phyloP scores from a whole-genome alignment of 2,113 vertebrate genomes.

The Sander lucioperca region DNA sequence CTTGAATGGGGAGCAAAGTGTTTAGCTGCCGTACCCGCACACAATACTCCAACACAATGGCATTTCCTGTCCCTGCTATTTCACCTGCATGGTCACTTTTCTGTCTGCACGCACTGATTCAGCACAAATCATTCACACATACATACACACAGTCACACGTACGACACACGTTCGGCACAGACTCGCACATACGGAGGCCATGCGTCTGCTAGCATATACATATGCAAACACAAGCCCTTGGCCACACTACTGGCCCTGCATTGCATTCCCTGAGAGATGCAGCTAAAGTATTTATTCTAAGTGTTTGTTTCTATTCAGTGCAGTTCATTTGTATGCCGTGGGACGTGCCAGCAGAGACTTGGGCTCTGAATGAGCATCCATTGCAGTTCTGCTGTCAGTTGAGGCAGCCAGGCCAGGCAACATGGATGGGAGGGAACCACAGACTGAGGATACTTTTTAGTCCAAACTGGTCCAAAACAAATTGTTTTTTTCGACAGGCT shows the following conservation, averaged over 20 bases:
- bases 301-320: conserved; percentile 83
- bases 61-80: conserved; percentile 73
- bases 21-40: conserved; percentile 52
- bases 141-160: conserved; percentile 7
- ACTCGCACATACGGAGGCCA: conserved; percentile 35
- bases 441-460: conserved; percentile 33
- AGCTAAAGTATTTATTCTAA: conserved; percentile 75
- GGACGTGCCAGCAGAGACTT: conserved; percentile 69
- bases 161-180: conserved; percentile 30
- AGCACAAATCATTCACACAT: conserved; percentile 67
- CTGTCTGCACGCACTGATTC: conserved; percentile 62
- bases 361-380: conserved; percentile 78
- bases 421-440: conserved; percentile 68
- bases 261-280: conserved; percentile 65
- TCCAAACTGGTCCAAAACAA: too few relatives aligned
- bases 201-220: conserved; percentile 28
- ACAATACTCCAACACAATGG: conserved; percentile 70
- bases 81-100: conserved; percentile 77
- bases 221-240: conserved; percentile 36
- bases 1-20: conserved; percentile 64
- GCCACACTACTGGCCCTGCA: conserved; percentile 11
- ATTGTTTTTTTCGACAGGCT: not conserved
- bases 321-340: conserved; percentile 83
- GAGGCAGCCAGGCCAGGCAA: conserved; percentile 73
- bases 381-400: conserved; percentile 74